Percentiles rank a stretch among this genome's conserved stretches.
Evolutionary conservation across 2,113 vertebrate genomes (phyloP).

Genomic region (Megaleporinus macrocephalus): DNA sequence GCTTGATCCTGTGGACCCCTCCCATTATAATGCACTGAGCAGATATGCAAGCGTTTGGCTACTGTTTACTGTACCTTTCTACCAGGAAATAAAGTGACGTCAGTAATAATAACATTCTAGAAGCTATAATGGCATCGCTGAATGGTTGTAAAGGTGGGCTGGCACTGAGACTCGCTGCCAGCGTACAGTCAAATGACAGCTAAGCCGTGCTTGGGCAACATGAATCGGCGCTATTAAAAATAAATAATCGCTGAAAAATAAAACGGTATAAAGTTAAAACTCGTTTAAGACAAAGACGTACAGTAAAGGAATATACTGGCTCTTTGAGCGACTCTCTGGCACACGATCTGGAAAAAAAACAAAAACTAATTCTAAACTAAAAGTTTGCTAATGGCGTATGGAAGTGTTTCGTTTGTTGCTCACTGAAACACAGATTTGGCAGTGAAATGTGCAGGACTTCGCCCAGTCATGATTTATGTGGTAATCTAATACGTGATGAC

Average conservation of each 20-base stretch:
- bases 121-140: not conserved
- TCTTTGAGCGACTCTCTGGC: slow-evolving; percentile 22
- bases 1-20: slow-evolving; percentile 44
- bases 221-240: slow-evolving; percentile 35
- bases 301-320: not conserved
- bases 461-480: not conserved
- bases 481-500: not conserved
- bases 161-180: not conserved
- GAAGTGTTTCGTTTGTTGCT: not conserved
- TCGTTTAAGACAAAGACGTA: slow-evolving; percentile 6
- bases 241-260: slow-evolving; percentile 25
- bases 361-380: slow-evolving; percentile 5
- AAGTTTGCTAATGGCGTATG: slow-evolving; percentile 1
- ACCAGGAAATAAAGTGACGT: slow-evolving; percentile 18
- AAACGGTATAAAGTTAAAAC: slow-evolving; percentile 23
- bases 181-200: not conserved
- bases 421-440: not conserved
- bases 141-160: slow-evolving; percentile 7
- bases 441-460: not conserved
- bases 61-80: slow-evolving; percentile 20
- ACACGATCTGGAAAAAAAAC: not conserved
- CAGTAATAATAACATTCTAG: slow-evolving; percentile 25
- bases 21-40: not conserved
- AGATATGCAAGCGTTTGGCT: slow-evolving; percentile 45
- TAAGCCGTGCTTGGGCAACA: not conserved